Percentiles rank a stretch among this genome's conserved stretches.
Evolutionary conservation across 2,113 vertebrate species (phyloP).

Genomic region (Austrofundulus limnaeus): DNA sequence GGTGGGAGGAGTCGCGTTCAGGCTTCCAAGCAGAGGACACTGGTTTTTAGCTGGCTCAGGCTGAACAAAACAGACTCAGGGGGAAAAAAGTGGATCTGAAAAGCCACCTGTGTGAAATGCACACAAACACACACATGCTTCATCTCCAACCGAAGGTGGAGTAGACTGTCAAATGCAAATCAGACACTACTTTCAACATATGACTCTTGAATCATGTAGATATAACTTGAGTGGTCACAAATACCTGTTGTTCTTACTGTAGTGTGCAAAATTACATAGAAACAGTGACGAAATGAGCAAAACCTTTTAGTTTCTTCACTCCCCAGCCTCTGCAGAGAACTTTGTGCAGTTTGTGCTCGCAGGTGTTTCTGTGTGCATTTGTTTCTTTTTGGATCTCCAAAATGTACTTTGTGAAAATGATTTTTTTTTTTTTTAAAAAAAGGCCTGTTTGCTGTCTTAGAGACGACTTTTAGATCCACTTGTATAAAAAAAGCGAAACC

Average conservation of each 20-base stretch:
- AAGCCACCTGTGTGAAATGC: conserved; percentile 46
- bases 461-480: conserved; percentile 15
- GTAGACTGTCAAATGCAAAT: conserved; percentile 52
- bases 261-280: conserved; percentile 36
- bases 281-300: conserved; percentile 6
- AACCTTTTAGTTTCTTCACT: conserved; percentile 21
- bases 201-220: conserved; percentile 35
- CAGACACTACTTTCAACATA: conserved; percentile 44
- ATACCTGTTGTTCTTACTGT: conserved; percentile 39
- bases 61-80: conserved; percentile 55
- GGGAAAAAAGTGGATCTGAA: conserved; percentile 49
- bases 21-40: conserved; percentile 32
- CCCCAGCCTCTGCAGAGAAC: conserved; percentile 29
- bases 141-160: conserved; percentile 42
- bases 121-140: conserved; percentile 38
- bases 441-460: neutral
- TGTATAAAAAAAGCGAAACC: conserved; percentile 37
- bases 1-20: conserved; percentile 30
- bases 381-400: conserved; percentile 38
- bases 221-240: conserved; percentile 32
- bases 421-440: no score
- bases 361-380: conserved; percentile 44
- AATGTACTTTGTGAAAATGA: conserved; percentile 9
- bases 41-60: conserved; percentile 27
- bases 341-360: conserved; percentile 42